Base-by-base conservation (phyloP, 2,888 invertebrate genomes). In the Saturnia japonica region DNA sequence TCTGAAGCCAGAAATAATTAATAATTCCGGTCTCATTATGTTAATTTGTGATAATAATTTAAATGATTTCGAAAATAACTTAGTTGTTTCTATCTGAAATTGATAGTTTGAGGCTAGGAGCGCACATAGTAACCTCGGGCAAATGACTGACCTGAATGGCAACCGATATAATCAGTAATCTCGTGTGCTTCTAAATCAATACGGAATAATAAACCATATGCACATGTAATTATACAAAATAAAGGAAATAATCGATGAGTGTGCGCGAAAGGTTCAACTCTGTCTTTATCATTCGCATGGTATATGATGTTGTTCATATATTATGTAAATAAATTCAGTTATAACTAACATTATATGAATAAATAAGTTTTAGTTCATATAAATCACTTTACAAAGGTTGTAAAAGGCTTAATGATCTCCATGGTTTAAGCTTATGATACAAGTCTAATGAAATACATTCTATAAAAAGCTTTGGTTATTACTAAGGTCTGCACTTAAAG, bases 101-200 rank as follows among this genome's bases (percentile, higher is more conserved):
- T 64, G 64, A 64, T 64, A 64, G 64, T 40, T 64, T 40, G 64
- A n/a, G 64, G 64, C 64, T 64, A 64, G 6, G 64, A 40, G 64
- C 40, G 19, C 34, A 64, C 64, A 64, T 34, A 64, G 40, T 40
- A 64, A 64, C 34, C 64, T 64, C 64, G 4, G 40, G n/a, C 64
- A 64, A 22, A 12, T 40, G 64, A 64, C 64, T 19, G 64, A 40
- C 64, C 40, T 34, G 64, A 64, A 64, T 40, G 40, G 64, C n/a
- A 22, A 19, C 40, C 40, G 64, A 64, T 64, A n/a, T 40, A 40
- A 64, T 64, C 64, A 40, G 19, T 40, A 64, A 40, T 40, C 64
- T 40, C 40, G 40, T 64, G 64, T 64, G 19, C 34, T 40, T 40
- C 64, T 16, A n/a, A 19, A 64, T 40, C 40, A 40, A 64, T 64